phyloP scores from a whole-genome alignment of 2,888 invertebrate genomes.

The Rhagonycha lutea region DNA sequence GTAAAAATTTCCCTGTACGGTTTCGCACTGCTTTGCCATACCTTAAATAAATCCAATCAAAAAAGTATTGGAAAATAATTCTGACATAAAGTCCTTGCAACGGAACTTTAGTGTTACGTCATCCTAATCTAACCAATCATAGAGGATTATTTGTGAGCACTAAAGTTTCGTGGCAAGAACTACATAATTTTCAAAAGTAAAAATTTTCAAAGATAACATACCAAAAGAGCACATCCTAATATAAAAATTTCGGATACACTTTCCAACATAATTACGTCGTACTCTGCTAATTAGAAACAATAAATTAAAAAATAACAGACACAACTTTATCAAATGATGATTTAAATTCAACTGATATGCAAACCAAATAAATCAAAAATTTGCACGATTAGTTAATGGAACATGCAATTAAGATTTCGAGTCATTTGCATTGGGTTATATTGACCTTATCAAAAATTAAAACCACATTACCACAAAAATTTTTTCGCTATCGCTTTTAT shows the following conservation, averaged over 20 bases:
- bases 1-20: neutral
- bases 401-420: neutral
- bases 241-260: neutral
- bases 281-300: neutral
- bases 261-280: neutral
- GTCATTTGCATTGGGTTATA: neutral
- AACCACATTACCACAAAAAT: neutral
- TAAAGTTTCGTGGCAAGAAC: too few species aligned
- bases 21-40: neutral
- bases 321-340: too few species aligned
- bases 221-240: neutral
- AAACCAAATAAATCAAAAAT: neutral
- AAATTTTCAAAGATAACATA: neutral
- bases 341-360: neutral
- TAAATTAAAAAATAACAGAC: neutral
- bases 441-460: neutral
- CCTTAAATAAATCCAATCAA: neutral
- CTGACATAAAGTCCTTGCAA: too few species aligned
- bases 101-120: too few species aligned
- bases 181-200: too few species aligned
- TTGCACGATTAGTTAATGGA: neutral
- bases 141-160: too few species aligned
- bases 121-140: too few species aligned
- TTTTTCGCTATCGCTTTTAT: neutral
- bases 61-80: neutral